phyloP scores from a whole-genome alignment of 92 coral and sea anemone genomes.

The Porites cylindrica region DNA sequence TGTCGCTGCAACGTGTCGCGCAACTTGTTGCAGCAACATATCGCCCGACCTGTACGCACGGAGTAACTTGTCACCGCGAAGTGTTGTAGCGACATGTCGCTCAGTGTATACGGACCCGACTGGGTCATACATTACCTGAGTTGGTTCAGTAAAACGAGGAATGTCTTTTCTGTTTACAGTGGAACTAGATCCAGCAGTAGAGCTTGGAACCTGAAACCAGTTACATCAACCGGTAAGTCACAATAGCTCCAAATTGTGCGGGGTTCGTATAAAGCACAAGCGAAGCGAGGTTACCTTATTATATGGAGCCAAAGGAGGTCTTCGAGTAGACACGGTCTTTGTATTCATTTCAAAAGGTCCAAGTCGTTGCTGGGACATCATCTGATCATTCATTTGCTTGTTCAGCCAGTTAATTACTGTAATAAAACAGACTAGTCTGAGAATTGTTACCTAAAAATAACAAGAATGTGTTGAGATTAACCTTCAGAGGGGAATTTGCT shows the following conservation, averaged over 20 bases:
- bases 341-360: slow-evolving; percentile 81
- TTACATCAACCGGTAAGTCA: too few relatives aligned
- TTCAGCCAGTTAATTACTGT: slow-evolving; percentile 97
- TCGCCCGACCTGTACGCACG: too few relatives aligned
- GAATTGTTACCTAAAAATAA: not conserved
- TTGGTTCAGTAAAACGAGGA: slow-evolving; percentile 15
- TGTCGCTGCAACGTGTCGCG: too few relatives aligned
- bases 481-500: too few relatives aligned
- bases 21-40: too few relatives aligned
- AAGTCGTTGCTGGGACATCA: slow-evolving; percentile 68
- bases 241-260: not conserved
- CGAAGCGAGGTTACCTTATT: slow-evolving; percentile 25
- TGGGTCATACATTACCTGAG: slow-evolving; percentile 5
- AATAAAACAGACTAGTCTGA: not conserved
- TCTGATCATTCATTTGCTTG: slow-evolving; percentile 96
- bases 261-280: not conserved
- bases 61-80: too few relatives aligned
- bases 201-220: slow-evolving; percentile 3
- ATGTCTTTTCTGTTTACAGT: slow-evolving; percentile 41
- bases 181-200: slow-evolving; percentile 31
- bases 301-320: slow-evolving; percentile 41
- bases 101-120: too few relatives aligned
- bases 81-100: too few relatives aligned
- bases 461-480: not conserved
- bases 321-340: slow-evolving; percentile 30